Percentiles rank a stretch among this genome's conserved stretches.
These are phyloP conservation scores for Danio jaintianensis DNA, from an alignment of 2,797 vertebrate genomes.

Conservation along the genomic window DNA sequence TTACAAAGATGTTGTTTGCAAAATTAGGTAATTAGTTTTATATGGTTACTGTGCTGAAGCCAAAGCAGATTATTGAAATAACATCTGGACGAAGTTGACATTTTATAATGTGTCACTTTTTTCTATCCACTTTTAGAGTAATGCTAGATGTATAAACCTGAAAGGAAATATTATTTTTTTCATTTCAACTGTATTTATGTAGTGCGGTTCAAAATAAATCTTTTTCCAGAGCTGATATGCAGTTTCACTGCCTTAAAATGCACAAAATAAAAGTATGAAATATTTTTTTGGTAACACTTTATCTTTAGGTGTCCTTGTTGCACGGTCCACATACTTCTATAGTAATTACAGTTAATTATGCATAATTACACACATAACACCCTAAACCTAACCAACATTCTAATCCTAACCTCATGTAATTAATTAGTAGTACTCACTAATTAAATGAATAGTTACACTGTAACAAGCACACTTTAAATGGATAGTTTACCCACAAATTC, in stretches of 20 bases:
- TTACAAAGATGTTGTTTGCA: not conserved
- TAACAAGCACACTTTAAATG: too few species aligned
- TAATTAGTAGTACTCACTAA: too few species aligned
- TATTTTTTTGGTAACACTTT: too few species aligned
- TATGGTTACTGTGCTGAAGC: not conserved
- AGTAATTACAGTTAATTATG: too few species aligned
- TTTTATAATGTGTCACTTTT: not conserved
- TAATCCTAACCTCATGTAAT: too few species aligned
- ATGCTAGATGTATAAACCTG: not conserved
- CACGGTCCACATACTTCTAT: too few species aligned
- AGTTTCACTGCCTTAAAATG: not conserved
- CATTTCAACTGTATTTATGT: not conserved
- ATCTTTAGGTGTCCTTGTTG: too few species aligned
- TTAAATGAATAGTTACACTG: too few species aligned
- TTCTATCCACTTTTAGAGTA: not conserved
- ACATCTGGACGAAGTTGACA: not conserved
- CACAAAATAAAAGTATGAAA: not conserved
- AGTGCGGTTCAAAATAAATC: not conserved
- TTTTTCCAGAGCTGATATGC: conserved; percentile 6
- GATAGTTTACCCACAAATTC: too few species aligned
- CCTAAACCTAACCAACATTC: too few species aligned
- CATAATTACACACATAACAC: too few species aligned
- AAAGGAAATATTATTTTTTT: not conserved
- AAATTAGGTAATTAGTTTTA: not conserved
- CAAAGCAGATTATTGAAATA: not conserved